Conservation (phyloP, 2,888 invertebrate genomes). For the Girardia tigrina region DNA sequence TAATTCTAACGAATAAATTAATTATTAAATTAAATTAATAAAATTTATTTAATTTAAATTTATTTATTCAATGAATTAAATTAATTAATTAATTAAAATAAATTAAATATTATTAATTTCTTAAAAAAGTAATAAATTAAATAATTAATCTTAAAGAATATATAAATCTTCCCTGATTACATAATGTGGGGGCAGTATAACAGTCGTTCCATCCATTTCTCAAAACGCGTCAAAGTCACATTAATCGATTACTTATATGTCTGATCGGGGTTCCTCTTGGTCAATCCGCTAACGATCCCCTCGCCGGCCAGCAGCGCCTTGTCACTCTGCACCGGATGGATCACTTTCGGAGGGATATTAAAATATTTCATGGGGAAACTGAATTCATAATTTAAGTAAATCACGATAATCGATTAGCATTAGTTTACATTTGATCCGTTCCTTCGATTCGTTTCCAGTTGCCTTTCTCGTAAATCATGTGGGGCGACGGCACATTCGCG, state of each 20-base stretch:
- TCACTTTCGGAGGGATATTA: slow-evolving; percentile 57
- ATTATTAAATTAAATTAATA: too few species aligned
- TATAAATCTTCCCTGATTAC: too few species aligned
- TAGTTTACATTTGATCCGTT: not conserved
- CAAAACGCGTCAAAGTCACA: too few species aligned
- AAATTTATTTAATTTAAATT: too few species aligned
- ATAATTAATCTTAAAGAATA: too few species aligned
- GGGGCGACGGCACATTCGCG: slow-evolving; percentile 37
- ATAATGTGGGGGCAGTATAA: too few species aligned
- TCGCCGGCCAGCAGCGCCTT: slow-evolving; percentile 91
- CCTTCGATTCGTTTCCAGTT: slow-evolving; percentile 6
- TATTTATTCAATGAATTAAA: too few species aligned
- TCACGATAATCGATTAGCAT: not conserved
- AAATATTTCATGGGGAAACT: slow-evolving; percentile 33
- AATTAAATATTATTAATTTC: too few species aligned
- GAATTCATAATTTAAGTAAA: not conserved
- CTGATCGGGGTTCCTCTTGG: not conserved
- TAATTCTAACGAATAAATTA: too few species aligned
- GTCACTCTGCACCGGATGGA: slow-evolving; percentile 66
- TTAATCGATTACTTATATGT: not conserved
- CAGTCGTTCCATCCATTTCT: too few species aligned
- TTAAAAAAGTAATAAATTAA: too few species aligned
- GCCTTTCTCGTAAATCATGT: not conserved
- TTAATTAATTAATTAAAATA: too few species aligned
- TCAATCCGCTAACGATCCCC: slow-evolving; percentile 73